Evolutionary conservation across 2,888 invertebrate species (phyloP).

Genomic region (Leucophenga montana): DNA sequence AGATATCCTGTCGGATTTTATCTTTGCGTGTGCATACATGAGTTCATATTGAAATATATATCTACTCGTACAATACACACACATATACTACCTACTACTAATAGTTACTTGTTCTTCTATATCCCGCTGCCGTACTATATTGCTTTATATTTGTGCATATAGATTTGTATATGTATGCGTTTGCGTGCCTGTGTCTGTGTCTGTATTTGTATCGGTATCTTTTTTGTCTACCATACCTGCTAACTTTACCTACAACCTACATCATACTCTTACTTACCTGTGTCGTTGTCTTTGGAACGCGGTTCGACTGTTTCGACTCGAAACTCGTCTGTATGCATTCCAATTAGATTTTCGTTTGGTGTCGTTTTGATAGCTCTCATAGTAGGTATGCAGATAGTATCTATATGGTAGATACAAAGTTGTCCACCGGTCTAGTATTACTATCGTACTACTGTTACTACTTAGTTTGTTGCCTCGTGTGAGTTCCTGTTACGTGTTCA

Average conservation of each 20-base stretch:
- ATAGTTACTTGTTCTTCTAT: no score
- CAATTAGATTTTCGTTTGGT: constrained; percentile 14
- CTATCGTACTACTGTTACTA: no score
- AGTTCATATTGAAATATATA: no score
- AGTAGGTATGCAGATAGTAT: background rate
- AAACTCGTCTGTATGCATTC: constrained; percentile 1
- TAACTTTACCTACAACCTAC: no score
- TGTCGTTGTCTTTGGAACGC: background rate
- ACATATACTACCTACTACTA: no score
- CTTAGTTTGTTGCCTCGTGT: background rate
- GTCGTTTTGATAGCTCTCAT: background rate
- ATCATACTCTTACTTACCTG: background rate
- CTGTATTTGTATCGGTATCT: background rate
- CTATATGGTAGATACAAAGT: background rate
- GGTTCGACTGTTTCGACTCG: background rate
- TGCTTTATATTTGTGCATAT: no score
- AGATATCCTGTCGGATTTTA: no score
- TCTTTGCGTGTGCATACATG: no score
- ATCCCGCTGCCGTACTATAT: no score
- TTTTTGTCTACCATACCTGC: background rate
- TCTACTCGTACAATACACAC: no score
- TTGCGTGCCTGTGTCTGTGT: background rate
- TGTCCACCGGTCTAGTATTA: background rate
- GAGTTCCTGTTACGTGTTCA: background rate
- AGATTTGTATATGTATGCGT: no score